These are phyloP conservation scores for Rhineura floridana DNA, from an alignment of 2,113 vertebrate species.

Conservation along the genomic window DNA sequence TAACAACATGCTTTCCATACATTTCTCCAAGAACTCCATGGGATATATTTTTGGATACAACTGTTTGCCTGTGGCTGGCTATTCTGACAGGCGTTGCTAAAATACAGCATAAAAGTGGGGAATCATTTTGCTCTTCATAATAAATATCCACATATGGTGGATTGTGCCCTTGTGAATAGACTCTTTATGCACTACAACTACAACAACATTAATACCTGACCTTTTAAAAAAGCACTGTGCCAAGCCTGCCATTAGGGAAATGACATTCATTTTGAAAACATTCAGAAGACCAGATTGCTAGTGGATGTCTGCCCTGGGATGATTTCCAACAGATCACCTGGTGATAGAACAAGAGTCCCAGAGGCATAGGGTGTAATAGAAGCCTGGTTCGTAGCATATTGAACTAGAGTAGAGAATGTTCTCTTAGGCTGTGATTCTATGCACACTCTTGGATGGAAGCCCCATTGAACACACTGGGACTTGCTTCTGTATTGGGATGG, in stretches of 20 bases:
- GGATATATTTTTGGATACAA: slow-evolving; percentile 22
- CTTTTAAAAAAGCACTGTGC: background rate
- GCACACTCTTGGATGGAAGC: too few species aligned
- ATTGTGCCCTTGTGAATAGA: background rate
- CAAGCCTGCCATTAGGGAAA: background rate
- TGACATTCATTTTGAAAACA: background rate
- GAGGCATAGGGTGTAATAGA: background rate
- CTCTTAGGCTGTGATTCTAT: too few species aligned
- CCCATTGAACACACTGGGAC: too few species aligned
- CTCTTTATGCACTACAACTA: background rate
- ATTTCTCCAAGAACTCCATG: background rate
- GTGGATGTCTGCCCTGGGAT: background rate
- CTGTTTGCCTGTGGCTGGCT: slow-evolving; percentile 31
- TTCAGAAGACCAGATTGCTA: background rate
- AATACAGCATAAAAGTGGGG: slow-evolving; percentile 29
- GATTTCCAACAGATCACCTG: background rate
- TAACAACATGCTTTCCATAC: background rate
- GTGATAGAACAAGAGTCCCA: background rate
- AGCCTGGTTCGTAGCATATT: background rate
- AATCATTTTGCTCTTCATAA: background rate
- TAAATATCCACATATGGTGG: background rate
- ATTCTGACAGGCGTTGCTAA: slow-evolving; percentile 36
- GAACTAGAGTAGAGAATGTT: too few species aligned
- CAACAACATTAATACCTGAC: background rate
- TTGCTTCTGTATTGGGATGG: too few species aligned